These are phyloP conservation scores for Tympanuchus pallidicinctus DNA, from an alignment of 2,113 vertebrate genomes.

Conservation along the genomic window DNA sequence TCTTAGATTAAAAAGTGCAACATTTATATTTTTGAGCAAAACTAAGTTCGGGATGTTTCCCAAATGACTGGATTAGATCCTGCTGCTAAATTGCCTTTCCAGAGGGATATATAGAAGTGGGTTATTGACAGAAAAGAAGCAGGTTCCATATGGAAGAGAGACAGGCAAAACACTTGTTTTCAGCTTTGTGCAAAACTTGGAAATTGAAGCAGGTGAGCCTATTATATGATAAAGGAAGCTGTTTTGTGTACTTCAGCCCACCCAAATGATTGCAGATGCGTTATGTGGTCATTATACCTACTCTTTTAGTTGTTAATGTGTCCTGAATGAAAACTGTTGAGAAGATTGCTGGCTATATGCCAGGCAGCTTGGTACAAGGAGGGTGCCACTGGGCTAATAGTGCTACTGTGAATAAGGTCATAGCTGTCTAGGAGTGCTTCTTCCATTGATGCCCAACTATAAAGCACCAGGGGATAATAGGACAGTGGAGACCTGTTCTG, in stretches of 20 bases:
- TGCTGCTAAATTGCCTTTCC: neutral
- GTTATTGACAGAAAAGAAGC: neutral
- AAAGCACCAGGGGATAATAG: rapidly evolving
- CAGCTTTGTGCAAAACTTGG: neutral
- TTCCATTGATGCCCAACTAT: neutral
- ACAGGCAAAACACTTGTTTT: neutral
- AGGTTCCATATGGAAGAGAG: neutral
- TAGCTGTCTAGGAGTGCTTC: neutral
- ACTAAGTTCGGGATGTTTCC: neutral
- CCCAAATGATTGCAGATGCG: neutral
- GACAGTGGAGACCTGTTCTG: neutral
- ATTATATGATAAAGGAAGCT: neutral
- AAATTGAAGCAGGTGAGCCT: rapidly evolving
- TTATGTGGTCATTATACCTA: rapidly evolving
- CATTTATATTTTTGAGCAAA: neutral
- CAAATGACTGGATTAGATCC: neutral
- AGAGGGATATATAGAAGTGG: rapidly evolving
- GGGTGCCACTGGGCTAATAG: neutral
- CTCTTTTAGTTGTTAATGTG: neutral
- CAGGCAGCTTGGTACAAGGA: neutral
- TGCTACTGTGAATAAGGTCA: rapidly evolving
- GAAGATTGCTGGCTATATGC: neutral
- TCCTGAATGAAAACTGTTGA: neutral
- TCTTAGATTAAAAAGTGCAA: neutral
- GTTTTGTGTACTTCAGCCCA: neutral